phyloP scores from a whole-genome alignment of 2,113 vertebrate species.

The Xenopus borealis region DNA sequence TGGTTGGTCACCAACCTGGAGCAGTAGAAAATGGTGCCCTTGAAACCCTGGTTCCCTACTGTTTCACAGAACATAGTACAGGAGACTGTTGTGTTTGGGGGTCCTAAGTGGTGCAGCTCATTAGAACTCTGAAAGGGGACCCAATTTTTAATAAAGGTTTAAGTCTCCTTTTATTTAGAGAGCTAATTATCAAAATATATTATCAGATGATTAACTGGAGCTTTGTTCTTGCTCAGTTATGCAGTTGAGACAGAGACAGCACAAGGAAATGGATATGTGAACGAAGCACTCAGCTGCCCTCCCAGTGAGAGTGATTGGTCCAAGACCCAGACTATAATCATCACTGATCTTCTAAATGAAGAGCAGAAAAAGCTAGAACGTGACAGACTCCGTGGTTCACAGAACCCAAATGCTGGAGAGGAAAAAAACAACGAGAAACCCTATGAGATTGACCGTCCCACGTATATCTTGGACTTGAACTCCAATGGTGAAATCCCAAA shows the following conservation, averaged over 20 bases:
- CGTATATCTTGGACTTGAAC: neutral
- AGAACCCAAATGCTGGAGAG: conserved; percentile 1
- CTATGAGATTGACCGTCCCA: neutral
- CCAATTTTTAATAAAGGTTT: too few species aligned
- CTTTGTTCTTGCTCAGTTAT: conserved; percentile 56
- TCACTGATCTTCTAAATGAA: conserved; percentile 44
- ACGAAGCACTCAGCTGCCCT: conserved; percentile 61
- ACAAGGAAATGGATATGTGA: conserved; percentile 54
- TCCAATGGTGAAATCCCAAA: neutral
- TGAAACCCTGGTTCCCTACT: too few species aligned
- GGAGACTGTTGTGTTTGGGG: too few species aligned
- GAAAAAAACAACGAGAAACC: conserved; percentile 15
- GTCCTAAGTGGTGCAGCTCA: too few species aligned
- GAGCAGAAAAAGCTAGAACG: conserved; percentile 32
- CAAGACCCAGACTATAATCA: conserved; percentile 50
- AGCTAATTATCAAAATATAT: too few species aligned
- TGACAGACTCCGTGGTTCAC: conserved; percentile 13
- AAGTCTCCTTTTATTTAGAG: too few species aligned
- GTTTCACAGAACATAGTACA: too few species aligned
- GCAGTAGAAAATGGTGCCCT: too few species aligned
- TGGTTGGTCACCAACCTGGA: too few species aligned
- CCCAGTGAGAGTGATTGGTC: conserved; percentile 47
- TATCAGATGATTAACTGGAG: too few species aligned
- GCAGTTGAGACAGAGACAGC: conserved; percentile 64
- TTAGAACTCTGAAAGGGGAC: too few species aligned